Base-by-base conservation (phyloP, 2,888 invertebrate species). In the Heterodera filipjevi region DNA sequence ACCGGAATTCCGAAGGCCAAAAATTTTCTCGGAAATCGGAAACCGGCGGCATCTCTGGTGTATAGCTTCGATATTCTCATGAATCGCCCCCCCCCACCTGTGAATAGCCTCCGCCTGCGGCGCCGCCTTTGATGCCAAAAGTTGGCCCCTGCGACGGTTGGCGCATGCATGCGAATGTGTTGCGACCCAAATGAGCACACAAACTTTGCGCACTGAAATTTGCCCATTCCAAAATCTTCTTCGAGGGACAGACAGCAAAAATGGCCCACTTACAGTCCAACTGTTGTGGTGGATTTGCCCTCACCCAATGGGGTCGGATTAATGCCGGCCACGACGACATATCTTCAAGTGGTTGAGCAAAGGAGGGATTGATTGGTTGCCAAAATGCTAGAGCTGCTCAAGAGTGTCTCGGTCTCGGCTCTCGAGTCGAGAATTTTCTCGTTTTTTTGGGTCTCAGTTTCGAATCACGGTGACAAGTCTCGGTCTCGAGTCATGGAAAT, bases 71-170 rank as follows among this genome's bases (percentile, higher is more conserved):
- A 10, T 10, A 6, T 10, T 10, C 39, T 12, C 39, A 6, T 39
- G 12, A 39, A 39, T 39, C 39, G 1, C 12, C 39, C n/a, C 27
- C n/a, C 59, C 59, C 59, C 27, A 77, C 77, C 81, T 89, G 92
- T 0, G 98, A 94, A 90, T 97, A 98, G 3, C 98, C 98, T 30
- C 98, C 99, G 2, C 99, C 99, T 12, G 99, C 98, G 1, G 98
- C 99, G 39, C 98, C 98, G 74, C 96, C 93, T 70, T 96, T 96
- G 78, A 99, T 96, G 19, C 99, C 98, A 90, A 99, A 99, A 14
- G 98, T 99, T 3, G 99, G 99, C 3, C 99, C 99, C 90, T 98
- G 97, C 73, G 96, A 97, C 0, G 99, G 98, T 89, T 99, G 99
- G 1, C 99, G 92, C 87, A 99, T 92, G 87, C 95, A 95, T 1